A percentile compares a stretch with the other conserved stretches of the same genome.
Conservation (phyloP, 2,113 vertebrate species). For the Tragulus kanchil region DNA sequence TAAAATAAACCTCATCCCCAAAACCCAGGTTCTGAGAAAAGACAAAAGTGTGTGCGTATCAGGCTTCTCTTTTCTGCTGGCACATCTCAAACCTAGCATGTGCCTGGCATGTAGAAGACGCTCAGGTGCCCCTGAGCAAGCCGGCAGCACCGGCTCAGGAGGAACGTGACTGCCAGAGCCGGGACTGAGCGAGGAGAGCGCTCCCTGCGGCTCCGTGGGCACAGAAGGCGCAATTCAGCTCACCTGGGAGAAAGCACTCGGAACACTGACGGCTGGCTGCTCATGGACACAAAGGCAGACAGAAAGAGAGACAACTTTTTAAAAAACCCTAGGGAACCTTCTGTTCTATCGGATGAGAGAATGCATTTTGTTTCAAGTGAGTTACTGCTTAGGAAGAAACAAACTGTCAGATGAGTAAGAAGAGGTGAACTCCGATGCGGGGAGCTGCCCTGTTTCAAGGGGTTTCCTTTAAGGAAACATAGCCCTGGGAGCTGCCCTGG, state of each 20-base stretch:
- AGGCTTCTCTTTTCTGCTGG: not conserved
- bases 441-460: no score
- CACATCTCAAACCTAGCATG: not conserved
- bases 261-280: not conserved
- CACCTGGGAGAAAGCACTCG: not conserved
- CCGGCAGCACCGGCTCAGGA: no score
- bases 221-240: accelerated
- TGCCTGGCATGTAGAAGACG: accelerated
- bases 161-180: accelerated
- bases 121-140: no score
- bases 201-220: not conserved
- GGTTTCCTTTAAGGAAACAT: no score
- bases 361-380: not conserved
- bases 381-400: not conserved
- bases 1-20: no score
- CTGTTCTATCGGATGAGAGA: not conserved
- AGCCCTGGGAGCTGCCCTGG: no score
- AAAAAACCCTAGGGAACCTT: not conserved
- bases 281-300: not conserved
- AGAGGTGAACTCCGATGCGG: not conserved
- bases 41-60: no score
- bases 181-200: no score
- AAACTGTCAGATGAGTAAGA: not conserved
- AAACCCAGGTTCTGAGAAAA: no score
- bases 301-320: not conserved